Percentiles rank a stretch among this genome's conserved stretches.
Conservation (phyloP, 2,113 vertebrate species). For the Hemiscyllium ocellatum region DNA sequence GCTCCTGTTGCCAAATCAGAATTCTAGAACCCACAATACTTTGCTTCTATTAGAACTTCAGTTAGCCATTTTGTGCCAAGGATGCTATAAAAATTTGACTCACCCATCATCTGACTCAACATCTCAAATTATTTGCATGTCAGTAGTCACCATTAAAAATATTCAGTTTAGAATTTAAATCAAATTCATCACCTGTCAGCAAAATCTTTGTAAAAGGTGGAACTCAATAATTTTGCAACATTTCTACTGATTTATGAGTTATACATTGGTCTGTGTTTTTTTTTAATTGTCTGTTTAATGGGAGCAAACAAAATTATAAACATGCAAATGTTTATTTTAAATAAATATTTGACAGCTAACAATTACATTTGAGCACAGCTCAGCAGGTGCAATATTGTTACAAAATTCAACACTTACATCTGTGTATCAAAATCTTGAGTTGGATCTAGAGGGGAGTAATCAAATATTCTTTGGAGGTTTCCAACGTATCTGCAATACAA, state of each 20-base stretch:
- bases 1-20: not conserved
- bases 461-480: constrained; percentile 92
- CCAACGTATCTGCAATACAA: constrained; percentile 80
- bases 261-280: not conserved
- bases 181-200: not conserved
- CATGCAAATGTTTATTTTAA: not conserved
- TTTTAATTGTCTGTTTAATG: not conserved
- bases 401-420: constrained; percentile 72
- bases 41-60: not conserved
- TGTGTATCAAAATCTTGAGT: constrained; percentile 94
- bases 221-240: not conserved
- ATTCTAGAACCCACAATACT: not conserved
- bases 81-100: not conserved
- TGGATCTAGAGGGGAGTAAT: constrained; percentile 93
- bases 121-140: not conserved
- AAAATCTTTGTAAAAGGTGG: not conserved
- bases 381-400: not conserved
- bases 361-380: not conserved
- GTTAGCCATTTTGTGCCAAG: not conserved
- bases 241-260: not conserved
- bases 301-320: not conserved
- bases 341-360: not conserved
- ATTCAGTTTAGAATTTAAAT: not conserved
- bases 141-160: not conserved
- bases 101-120: not conserved